Base-by-base conservation (phyloP, 2,888 invertebrate species). In the Erannis defoliaria region DNA sequence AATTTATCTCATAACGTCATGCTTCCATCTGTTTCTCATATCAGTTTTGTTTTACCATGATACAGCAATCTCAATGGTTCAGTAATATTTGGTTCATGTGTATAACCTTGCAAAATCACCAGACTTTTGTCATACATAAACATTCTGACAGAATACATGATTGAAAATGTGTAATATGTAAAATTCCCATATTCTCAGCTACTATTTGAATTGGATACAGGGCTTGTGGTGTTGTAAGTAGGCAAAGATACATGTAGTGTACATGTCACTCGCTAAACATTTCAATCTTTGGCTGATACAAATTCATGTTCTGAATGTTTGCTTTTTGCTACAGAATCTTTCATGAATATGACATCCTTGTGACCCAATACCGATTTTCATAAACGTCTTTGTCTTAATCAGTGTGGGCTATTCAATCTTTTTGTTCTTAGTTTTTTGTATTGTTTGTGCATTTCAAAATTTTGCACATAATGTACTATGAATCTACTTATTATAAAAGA, bases 351-450 rank as follows among this genome's bases (percentile, higher is more conserved):
- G 18, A 49, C 18, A 42, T 62, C 45, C 14, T 49, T 21, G 12
- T 33, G 35, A 37, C 38, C 38, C 51, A 26, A 10, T 31, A 50
- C 43, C 43, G 21, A 55, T 43, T 49, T 43, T 45, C 45, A 51
- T 50, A 23, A 45, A 45, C 35, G 45, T 55, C 43, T 61, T 55
- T 50, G 42, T 53, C 38, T 40, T 42, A 54, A 48, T 54, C 45
- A 54, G 43, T 23, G 46, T 33, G 38, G 61, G 43, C 37, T 37
- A 31, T 51, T 61, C 57, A 46, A 66, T 54, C 18, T 48, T 43
- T 37, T 26, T 40, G 1, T 43, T 33, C 23, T 42, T 45, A 42
- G 43, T 35, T 35, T 35, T 10, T 5, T 35, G 10, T 37, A 46
- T 45, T 29, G 14, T 29, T 26, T 26, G 49, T 49, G 29, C 55